Percentiles rank a stretch among this genome's conserved stretches.
phyloP scores from a whole-genome alignment of 2,113 vertebrate species.

The Passer domesticus region DNA sequence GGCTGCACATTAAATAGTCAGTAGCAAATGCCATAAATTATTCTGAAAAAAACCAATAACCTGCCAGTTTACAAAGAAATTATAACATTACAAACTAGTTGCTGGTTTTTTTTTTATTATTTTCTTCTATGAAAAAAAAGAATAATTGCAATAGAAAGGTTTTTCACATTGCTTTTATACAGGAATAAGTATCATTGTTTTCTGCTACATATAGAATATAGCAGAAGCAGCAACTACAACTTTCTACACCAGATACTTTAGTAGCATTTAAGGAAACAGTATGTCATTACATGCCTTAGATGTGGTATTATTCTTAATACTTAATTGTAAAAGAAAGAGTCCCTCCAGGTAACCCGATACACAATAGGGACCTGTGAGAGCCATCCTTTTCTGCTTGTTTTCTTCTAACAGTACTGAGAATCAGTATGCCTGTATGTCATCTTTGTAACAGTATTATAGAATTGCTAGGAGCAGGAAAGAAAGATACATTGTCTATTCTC shows the following conservation, averaged over 20 bases:
- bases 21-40: background rate
- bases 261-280: background rate
- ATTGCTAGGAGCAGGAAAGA: background rate
- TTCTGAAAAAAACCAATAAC: background rate
- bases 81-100: background rate
- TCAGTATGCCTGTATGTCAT: background rate
- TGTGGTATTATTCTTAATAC: background rate
- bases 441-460: background rate
- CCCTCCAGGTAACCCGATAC: background rate
- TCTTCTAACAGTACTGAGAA: background rate
- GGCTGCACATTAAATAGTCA: background rate
- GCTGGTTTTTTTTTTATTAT: background rate
- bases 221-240: background rate
- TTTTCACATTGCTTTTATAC: background rate
- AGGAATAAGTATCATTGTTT: background rate
- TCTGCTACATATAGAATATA: background rate
- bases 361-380: background rate
- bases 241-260: background rate
- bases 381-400: background rate
- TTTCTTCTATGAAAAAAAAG: background rate
- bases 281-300: background rate
- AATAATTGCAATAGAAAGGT: background rate
- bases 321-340: background rate
- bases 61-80: background rate
- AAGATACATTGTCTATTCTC: background rate